phyloP scores from a whole-genome alignment of 1,140 invertebrate species.

The Condylostylus longicornis region DNA sequence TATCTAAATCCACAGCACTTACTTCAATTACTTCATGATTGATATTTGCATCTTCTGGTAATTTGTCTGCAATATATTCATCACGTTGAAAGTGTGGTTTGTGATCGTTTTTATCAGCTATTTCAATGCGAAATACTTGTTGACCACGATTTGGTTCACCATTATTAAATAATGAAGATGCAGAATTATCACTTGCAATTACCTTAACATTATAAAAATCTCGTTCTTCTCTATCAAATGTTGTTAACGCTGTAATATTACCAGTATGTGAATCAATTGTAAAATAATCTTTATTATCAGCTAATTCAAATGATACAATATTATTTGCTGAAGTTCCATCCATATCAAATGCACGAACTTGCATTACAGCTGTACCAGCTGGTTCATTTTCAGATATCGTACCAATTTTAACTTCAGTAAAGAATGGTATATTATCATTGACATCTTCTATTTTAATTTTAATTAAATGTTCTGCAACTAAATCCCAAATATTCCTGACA shows the following conservation, averaged over 20 bases:
- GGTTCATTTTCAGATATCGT: constrained; percentile 72
- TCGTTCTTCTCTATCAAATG: constrained; percentile 66
- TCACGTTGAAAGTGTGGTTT: constrained; percentile 58
- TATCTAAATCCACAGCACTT: constrained; percentile 62
- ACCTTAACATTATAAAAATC: constrained; percentile 72
- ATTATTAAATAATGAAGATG: constrained; percentile 52
- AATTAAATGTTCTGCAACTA: constrained; percentile 60
- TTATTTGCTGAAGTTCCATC: constrained; percentile 72
- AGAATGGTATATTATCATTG: constrained; percentile 76
- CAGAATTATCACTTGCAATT: constrained; percentile 68
- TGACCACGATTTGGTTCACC: constrained; percentile 54
- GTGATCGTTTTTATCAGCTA: constrained; percentile 86
- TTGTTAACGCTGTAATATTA: constrained; percentile 59
- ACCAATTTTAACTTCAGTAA: constrained; percentile 58
- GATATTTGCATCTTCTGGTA: constrained; percentile 67
- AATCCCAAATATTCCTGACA: constrained; percentile 64
- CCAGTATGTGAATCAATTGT: constrained; percentile 65
- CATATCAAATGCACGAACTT: constrained; percentile 69
- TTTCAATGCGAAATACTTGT: constrained; percentile 68
- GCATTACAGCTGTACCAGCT: constrained; percentile 64
- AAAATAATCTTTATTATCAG: constrained; percentile 54
- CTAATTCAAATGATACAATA: constrained; percentile 59
- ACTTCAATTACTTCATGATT: constrained; percentile 69
- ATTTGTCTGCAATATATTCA: constrained; percentile 57
- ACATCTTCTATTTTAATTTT: constrained; percentile 66